phyloP scores from a whole-genome alignment of 2,113 vertebrate genomes.

The Psammodynastes pulverulentus region DNA sequence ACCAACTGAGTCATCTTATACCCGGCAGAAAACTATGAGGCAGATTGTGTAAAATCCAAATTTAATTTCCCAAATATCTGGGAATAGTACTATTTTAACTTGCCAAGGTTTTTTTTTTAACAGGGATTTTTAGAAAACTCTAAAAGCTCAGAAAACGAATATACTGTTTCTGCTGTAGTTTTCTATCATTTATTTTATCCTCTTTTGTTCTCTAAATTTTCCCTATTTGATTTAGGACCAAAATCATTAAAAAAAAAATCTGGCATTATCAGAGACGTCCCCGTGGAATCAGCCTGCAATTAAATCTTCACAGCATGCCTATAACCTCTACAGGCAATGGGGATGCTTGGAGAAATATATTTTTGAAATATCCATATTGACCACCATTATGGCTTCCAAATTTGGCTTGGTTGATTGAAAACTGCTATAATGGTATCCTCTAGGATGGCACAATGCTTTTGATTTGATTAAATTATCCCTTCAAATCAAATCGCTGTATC shows the following conservation, averaged over 20 bases:
- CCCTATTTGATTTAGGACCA: not conserved
- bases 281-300: not conserved
- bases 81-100: not conserved
- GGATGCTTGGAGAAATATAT: not conserved
- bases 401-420: slow-evolving; percentile 22
- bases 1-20: not conserved
- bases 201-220: not conserved
- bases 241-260: not conserved
- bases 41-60: not conserved
- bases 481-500: not conserved
- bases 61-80: not conserved
- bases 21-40: not conserved
- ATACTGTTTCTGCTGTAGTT: not conserved
- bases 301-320: not conserved
- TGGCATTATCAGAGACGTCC: not conserved
- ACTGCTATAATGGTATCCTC: not conserved
- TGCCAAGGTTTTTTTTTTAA: not conserved
- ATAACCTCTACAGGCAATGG: not conserved
- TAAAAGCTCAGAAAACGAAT: not conserved
- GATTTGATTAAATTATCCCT: not conserved
- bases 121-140: not conserved
- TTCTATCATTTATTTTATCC: not conserved
- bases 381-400: not conserved
- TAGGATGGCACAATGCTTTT: not conserved
- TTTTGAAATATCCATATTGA: not conserved